phyloP scores from a whole-genome alignment of 2,113 vertebrate genomes.

The Megalops atlanticus region DNA sequence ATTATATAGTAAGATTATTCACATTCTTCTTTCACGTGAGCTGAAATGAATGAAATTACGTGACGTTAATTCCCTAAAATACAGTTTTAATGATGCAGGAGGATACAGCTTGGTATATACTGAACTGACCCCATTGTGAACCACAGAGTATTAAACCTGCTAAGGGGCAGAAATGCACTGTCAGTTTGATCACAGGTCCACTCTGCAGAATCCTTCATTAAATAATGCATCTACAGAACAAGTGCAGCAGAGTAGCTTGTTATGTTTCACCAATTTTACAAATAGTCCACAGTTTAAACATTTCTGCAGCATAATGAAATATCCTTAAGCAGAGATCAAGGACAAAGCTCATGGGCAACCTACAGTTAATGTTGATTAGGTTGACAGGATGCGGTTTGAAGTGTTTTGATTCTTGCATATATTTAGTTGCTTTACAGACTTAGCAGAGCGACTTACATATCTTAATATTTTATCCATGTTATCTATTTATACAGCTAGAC shows the following conservation, averaged over 20 bases:
- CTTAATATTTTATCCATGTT: too few species aligned
- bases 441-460: too few species aligned
- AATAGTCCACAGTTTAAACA: not conserved
- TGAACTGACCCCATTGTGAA: not conserved
- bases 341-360: not conserved
- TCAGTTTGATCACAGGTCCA: too few species aligned
- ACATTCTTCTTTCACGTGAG: not conserved
- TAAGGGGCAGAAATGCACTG: too few species aligned
- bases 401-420: too few species aligned
- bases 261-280: not conserved
- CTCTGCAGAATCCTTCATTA: too few species aligned
- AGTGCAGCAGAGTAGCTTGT: too few species aligned
- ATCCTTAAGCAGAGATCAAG: not conserved
- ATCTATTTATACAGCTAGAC: too few species aligned
- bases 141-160: not conserved
- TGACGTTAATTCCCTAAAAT: not conserved
- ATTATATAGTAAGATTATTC: constrained; percentile 5
- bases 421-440: too few species aligned
- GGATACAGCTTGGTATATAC: not conserved
- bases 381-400: not conserved
- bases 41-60: not conserved
- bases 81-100: not conserved
- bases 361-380: not conserved
- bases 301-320: not conserved
- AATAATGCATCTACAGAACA: not conserved